These are phyloP conservation scores for Drosophila novamexicana DNA, from an alignment of 1,140 invertebrate species.

Conservation along the genomic window DNA sequence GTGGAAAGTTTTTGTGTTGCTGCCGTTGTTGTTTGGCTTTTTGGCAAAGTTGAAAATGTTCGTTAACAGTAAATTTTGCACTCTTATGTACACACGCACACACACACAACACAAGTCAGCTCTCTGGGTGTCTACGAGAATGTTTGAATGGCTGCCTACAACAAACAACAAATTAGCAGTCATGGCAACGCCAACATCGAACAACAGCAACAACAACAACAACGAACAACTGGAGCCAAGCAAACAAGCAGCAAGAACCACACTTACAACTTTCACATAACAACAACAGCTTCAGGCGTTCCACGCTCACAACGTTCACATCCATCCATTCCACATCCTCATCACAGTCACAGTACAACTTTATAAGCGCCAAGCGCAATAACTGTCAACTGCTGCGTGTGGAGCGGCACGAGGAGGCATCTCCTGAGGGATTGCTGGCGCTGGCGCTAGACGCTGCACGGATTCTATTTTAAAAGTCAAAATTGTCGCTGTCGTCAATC, in stretches of 20 bases:
- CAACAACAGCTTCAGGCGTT: conserved; percentile 33
- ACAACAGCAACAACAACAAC: conserved; percentile 32
- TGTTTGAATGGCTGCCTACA: conserved; percentile 75
- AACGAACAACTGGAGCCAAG: conserved; percentile 28
- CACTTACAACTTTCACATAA: conserved; percentile 13
- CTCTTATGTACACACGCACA: conserved; percentile 45
- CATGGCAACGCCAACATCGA: conserved; percentile 67
- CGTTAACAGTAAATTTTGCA: conserved; percentile 81
- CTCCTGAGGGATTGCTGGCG: conserved; percentile 39
- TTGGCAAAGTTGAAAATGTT: conserved; percentile 80
- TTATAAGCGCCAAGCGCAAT: conserved; percentile 68
- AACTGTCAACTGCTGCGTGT: conserved; percentile 59
- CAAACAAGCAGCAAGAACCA: neutral
- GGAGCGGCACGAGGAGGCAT: neutral
- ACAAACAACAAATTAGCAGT: conserved; percentile 79
- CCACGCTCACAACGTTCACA: conserved; percentile 6
- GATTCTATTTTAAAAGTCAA: conserved; percentile 65
- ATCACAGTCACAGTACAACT: conserved; percentile 53
- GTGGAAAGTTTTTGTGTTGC: conserved; percentile 80
- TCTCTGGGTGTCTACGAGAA: conserved; percentile 34
- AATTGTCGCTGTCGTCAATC: conserved; percentile 59
- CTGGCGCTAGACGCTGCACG: conserved; percentile 23
- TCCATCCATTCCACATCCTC: conserved; percentile 11
- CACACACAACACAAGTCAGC: neutral
- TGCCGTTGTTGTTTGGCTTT: conserved; percentile 81